These are phyloP conservation scores for Scyliorhinus canicula DNA, from an alignment of 2,797 vertebrate genomes.

Conservation along the genomic window DNA sequence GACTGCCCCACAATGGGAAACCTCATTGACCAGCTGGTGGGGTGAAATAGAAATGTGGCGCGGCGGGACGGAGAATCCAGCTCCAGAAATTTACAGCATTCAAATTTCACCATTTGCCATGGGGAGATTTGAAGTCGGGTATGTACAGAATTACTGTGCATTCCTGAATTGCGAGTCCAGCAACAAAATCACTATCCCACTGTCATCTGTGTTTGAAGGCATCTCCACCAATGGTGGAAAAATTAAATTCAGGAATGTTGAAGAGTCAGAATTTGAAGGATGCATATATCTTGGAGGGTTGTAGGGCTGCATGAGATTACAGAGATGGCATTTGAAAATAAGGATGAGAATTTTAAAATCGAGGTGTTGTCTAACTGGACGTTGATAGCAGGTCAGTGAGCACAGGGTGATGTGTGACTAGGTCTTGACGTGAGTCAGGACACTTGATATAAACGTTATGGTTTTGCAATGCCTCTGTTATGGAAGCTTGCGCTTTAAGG, in stretches of 20 bases:
- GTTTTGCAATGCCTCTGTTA: neutral
- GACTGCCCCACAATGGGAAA: too few species aligned
- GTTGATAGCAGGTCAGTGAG: neutral
- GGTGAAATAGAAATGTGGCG: too few species aligned
- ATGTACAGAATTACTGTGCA: too few species aligned
- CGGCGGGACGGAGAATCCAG: too few species aligned
- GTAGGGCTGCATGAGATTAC: neutral
- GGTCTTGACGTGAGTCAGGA: too few species aligned
- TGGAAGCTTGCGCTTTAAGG: neutral
- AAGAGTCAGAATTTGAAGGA: neutral
- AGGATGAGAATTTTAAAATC: neutral
- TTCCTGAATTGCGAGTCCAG: too few species aligned
- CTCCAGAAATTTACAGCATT: too few species aligned
- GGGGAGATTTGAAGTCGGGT: too few species aligned
- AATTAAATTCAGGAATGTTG: neutral
- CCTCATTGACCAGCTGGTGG: too few species aligned
- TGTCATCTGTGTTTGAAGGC: too few species aligned
- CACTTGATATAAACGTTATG: neutral
- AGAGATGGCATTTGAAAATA: neutral
- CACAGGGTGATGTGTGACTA: neutral
- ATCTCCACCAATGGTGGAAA: neutral
- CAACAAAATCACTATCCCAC: too few species aligned
- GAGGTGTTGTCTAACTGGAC: neutral
- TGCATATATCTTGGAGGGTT: neutral
- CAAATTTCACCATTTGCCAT: too few species aligned